Base-by-base conservation (phyloP, 2,113 vertebrate genomes). In the Dinomys branickii region DNA sequence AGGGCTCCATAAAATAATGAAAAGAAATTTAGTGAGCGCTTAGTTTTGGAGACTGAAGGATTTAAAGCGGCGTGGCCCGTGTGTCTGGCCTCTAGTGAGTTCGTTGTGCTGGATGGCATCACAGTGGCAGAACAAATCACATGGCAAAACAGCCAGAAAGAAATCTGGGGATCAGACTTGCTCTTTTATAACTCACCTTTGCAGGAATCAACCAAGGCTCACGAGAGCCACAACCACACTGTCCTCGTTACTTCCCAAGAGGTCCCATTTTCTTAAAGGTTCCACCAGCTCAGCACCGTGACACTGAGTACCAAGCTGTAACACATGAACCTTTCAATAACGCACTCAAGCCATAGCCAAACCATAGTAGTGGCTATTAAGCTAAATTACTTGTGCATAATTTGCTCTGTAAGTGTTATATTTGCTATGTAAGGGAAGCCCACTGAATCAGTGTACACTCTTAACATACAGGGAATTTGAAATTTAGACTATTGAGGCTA, bases 391-490 rank as follows among this genome's bases (percentile, higher is more conserved):
- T 30, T 59, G 41, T 28, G 16, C 35, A 30, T 85, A 73, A 69
- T 95, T 91, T 96, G 41, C 47, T 67, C 0, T 81, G 0, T 28
- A n/a, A 84, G 38, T 82, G 41, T 90, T 93, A 0, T 19, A 16
- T 89, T 83, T 69, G 8, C 30, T 86, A 7, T 69, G 26, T 90
- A 54, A 94, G 65, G 14, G 6, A 12, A 17, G 41, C 47, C 47
- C 86, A 2, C 47, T 89, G 5, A 24, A 44, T 92, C 75, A 89
- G 12, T 47, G 20, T 38, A 47, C 22, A 80, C 35, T 75, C 20
- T 88, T 88, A 80, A 77, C 85, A 44, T 85, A 54, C 20, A 16
- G 71, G 91, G 56, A 92, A 38, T 86, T 91, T 84, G 38, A 86
- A 95, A 73, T 83, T 85, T 78, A 65, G 20, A 56, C 28, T 94